Base-by-base conservation (phyloP, 2,888 invertebrate genomes). In the Beris chalybata region DNA sequence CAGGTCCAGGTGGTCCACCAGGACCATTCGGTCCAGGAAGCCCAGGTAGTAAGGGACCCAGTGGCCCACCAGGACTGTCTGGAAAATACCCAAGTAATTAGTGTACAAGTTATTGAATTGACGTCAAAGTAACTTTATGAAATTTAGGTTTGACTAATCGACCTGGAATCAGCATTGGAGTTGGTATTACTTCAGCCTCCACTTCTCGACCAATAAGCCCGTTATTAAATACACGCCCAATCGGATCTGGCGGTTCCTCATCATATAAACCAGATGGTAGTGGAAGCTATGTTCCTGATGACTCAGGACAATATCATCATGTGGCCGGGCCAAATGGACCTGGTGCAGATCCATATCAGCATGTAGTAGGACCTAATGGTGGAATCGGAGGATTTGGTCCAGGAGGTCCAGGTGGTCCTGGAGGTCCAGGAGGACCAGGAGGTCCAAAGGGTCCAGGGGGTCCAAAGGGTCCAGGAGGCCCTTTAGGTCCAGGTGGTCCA, bases 321-420 rank as follows among this genome's bases (percentile, higher is more conserved):
- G 52, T 44, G 11, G 52, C 29, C 15, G 67, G 67, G n/a, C 63
- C 65, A 7, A 12, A 29, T 38, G 66, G 64, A 9, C 58, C 54
- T 5, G 58, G 52, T 5, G 38, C 61, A 22, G 61, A 61, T 22
- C 56, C 50, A 12, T 56, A 50, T n/a, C 9, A 9, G 7, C 65
- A 65, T 43, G 71, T 79, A 71, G 78, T 76, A 75, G 79, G 79
- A 71, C 80, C 80, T 9, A 77, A 76, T 71, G 81, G 80, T 13
- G 76, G 55, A 13, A 11, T 48, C 12, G 68, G 68, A 4, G 57
- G 38, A 38, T 50, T 48, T 29, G 69, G 66, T 15, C 68, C 67
- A 22, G 64, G 58, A 22, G 68, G 69, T 9, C 77, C 78, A 53
- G 72, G 74, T 31, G 77, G 79, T 22, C 78, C 76, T 30, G 69